These are phyloP conservation scores for Galendromus occidentalis DNA, from an alignment of 1,140 invertebrate species.

Conservation along the genomic window DNA sequence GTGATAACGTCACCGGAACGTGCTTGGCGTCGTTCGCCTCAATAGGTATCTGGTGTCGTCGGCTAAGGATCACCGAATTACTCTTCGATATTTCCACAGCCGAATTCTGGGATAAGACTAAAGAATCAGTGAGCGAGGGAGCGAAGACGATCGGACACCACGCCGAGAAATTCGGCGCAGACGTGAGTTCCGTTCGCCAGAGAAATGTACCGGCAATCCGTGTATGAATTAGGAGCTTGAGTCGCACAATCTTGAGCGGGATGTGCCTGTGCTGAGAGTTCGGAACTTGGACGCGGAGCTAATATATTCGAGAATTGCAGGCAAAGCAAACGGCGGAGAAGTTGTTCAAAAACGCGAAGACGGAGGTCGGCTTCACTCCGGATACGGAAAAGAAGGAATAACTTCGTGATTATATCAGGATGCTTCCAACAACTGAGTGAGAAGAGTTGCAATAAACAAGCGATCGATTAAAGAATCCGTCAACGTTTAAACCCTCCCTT, in stretches of 20 bases:
- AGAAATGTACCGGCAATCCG: background rate
- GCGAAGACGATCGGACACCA: background rate
- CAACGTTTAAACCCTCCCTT: no score
- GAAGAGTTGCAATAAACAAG: no score
- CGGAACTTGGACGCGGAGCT: background rate
- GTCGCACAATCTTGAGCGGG: background rate
- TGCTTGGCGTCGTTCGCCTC: no score
- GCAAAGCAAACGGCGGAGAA: background rate
- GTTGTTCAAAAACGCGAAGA: conserved; percentile 2
- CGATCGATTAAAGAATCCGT: no score
- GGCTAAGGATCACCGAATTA: no score
- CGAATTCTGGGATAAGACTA: conserved; percentile 6
- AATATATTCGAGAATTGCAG: background rate
- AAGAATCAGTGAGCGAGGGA: background rate
- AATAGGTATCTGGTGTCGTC: no score
- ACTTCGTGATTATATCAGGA: no score
- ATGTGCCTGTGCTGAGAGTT: no score
- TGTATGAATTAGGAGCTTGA: background rate
- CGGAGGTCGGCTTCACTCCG: conserved; percentile 6
- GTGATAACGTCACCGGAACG: no score
- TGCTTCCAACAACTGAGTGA: no score
- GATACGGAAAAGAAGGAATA: background rate
- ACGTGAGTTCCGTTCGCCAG: background rate
- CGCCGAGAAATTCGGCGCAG: background rate
- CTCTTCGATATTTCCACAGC: background rate